Percentiles rank a stretch among this genome's conserved stretches.
These are phyloP conservation scores for Asteroscopus sphinx DNA, from an alignment of 2,888 invertebrate species.

Conservation along the genomic window DNA sequence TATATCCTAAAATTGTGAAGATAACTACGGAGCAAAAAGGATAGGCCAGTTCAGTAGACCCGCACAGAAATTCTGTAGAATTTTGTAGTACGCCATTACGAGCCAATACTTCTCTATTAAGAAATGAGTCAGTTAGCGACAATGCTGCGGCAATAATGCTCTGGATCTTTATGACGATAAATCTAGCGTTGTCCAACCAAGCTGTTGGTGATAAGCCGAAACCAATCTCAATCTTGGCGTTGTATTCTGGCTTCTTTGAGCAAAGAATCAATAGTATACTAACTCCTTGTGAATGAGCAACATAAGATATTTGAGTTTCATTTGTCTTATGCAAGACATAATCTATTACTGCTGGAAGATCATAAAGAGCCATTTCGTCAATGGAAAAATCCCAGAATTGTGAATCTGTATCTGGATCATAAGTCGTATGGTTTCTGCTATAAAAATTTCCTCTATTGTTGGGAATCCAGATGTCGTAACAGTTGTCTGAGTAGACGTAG, in stretches of 20 bases:
- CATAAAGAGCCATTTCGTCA: slow-evolving; percentile 61
- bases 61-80: slow-evolving; percentile 50
- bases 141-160: slow-evolving; percentile 39
- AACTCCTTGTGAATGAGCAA: slow-evolving; percentile 66
- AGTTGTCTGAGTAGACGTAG: slow-evolving; percentile 89
- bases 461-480: slow-evolving; percentile 93
- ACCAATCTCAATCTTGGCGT: slow-evolving; percentile 61
- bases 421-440: slow-evolving; percentile 80
- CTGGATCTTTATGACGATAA: slow-evolving; percentile 50
- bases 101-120: slow-evolving; percentile 52
- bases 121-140: slow-evolving; percentile 6
- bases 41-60: slow-evolving; percentile 50
- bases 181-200: slow-evolving; percentile 54
- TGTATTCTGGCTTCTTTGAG: slow-evolving; percentile 62
- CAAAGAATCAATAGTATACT: slow-evolving; percentile 56
- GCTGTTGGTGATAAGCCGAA: slow-evolving; percentile 63
- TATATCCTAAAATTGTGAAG: slow-evolving; percentile 61
- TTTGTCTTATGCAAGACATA: slow-evolving; percentile 58
- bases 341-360: slow-evolving; percentile 64
- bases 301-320: slow-evolving; percentile 49
- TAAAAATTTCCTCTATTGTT: slow-evolving; percentile 93
- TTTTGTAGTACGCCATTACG: slow-evolving; percentile 47
- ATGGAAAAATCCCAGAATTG: slow-evolving; percentile 62
- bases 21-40: slow-evolving; percentile 54
- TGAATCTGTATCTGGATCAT: slow-evolving; percentile 48